Base-by-base conservation (phyloP, 2,113 vertebrate species). In the Epinephelus fuscoguttatus region DNA sequence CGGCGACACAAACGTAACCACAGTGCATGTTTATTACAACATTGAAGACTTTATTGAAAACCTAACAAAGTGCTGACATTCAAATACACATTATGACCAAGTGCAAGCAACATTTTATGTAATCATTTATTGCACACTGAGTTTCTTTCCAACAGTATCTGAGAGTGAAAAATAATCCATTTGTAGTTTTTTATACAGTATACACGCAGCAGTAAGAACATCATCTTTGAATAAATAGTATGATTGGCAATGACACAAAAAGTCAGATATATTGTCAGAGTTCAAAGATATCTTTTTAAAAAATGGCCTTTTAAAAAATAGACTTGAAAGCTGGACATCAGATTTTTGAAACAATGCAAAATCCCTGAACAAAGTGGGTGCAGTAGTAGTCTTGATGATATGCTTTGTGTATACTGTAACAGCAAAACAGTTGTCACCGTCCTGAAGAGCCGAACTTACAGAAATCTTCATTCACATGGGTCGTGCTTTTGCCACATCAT, bases 71-170 rank as follows among this genome's bases (percentile, higher is more conserved):
- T 15, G 14, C 40, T 15, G 11, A 1, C 5, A 27, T 59, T 57
- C 12, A 30, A 42, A 52, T 21, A 52, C 49, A 78, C 42, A 67
- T 42, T 18, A 55, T 37, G 14, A 42, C 17, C 25, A 68, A 40
- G n/a, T 50, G 2, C 49, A 55, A 66, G 45, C 42, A 13, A n/a
- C 21, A 27, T 61, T 50, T 40, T 57, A 2, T 30, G 19, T 68
- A 52, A 42, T 21, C 4, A 59, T 82, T 73, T 78, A 69, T 87
- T 84, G 49, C 52, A 80, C n/a, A 49, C 53, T 27, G 6, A 45
- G 66, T 50, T 6, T 52, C 0, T 68, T 84, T 75, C 2, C 2
- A 59, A 19, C 17, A 18, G 13, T 53, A 15, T 77, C 4, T 59
- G 14, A 53, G 18, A 14, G 30, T 70, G 18, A 71, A 61, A 62